These are phyloP conservation scores for Acanthosepion lycidas DNA, from an alignment of 2,888 invertebrate genomes.

Conservation along the genomic window DNA sequence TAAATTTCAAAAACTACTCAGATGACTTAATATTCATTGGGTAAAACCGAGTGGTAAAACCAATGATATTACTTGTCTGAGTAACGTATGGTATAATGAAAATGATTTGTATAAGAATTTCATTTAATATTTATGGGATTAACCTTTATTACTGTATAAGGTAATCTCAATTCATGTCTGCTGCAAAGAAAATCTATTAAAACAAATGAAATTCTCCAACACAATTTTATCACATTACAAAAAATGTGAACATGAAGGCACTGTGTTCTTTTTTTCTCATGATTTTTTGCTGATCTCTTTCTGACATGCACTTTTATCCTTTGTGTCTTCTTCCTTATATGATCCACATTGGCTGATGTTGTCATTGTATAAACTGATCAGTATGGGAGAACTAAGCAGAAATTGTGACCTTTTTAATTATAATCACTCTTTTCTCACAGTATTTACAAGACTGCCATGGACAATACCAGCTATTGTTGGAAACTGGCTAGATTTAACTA, in stretches of 20 bases:
- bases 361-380: neutral
- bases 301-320: neutral
- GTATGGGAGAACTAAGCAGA: neutral
- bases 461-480: neutral
- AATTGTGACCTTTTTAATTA: constrained; percentile 8
- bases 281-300: neutral
- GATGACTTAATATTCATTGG: too few relatives aligned
- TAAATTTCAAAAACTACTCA: too few relatives aligned
- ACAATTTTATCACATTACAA: neutral
- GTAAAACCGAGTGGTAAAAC: too few relatives aligned
- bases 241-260: neutral
- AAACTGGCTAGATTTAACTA: neutral
- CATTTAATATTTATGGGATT: neutral
- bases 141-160: neutral
- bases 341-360: neutral
- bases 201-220: neutral
- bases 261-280: neutral
- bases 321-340: neutral
- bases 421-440: neutral
- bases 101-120: too few relatives aligned
- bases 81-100: too few relatives aligned
- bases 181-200: neutral
- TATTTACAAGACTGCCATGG: neutral
- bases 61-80: too few relatives aligned
- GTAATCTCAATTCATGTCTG: neutral